Conservation (phyloP, 2,113 vertebrate species). For the Reinhardtius hippoglossoides region DNA sequence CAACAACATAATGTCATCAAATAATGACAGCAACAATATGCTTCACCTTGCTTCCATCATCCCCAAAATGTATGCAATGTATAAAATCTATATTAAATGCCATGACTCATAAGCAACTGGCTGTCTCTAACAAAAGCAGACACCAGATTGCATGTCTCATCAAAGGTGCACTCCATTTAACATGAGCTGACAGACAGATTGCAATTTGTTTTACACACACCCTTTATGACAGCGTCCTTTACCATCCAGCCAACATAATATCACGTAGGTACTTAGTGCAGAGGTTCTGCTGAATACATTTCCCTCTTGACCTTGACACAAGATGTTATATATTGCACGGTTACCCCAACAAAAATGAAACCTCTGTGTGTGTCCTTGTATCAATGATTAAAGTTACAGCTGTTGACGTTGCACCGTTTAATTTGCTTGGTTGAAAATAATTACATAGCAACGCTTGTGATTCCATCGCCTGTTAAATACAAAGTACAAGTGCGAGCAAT, state of each 20-base stretch:
- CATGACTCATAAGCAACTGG: constrained; percentile 56
- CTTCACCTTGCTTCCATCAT: constrained; percentile 45
- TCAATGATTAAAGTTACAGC: constrained; percentile 73
- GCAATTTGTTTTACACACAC: constrained; percentile 74
- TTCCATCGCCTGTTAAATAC: constrained; percentile 41
- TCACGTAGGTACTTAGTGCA: constrained; percentile 58
- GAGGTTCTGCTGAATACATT: constrained; percentile 61
- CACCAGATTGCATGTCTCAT: constrained; percentile 73
- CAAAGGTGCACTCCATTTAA: constrained; percentile 75
- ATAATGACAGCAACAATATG: constrained; percentile 31
- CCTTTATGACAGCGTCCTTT: constrained; percentile 69
- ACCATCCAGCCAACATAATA: constrained; percentile 58
- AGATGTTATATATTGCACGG: constrained; percentile 52
- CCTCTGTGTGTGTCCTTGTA: constrained; percentile 54
- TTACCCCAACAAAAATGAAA: constrained; percentile 62
- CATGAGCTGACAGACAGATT: constrained; percentile 74
- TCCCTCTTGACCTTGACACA: constrained; percentile 69
- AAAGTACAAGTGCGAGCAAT: constrained; percentile 48
- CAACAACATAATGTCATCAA: constrained; percentile 38
- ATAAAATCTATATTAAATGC: constrained; percentile 64
- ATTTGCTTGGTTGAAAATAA: constrained; percentile 64
- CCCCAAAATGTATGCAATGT: constrained; percentile 52
- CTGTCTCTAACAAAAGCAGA: constrained; percentile 60
- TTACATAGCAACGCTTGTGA: constrained; percentile 36
- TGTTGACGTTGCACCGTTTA: constrained; percentile 61